Evolutionary conservation across 2,113 vertebrate species (phyloP).

Genomic region (Diadophis punctatus): DNA sequence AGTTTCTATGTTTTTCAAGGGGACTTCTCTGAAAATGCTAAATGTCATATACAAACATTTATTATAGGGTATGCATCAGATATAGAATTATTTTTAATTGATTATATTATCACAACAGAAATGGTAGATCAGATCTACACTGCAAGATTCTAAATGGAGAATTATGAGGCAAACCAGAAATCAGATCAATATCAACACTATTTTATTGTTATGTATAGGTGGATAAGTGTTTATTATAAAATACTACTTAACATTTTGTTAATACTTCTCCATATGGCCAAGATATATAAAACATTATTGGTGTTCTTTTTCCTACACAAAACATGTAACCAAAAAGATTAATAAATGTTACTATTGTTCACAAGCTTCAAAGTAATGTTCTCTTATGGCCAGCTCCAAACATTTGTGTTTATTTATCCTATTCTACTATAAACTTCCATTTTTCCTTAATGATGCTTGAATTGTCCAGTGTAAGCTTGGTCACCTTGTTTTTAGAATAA

Average conservation of each 20-base stretch:
- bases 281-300: not conserved
- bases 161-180: not conserved
- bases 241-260: not conserved
- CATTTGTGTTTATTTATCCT: not conserved
- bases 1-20: not conserved
- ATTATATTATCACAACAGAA: not conserved
- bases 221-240: not conserved
- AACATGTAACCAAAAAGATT: not conserved
- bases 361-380: not conserved
- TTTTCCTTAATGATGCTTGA: not conserved
- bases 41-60: not conserved
- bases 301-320: not conserved
- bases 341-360: not conserved
- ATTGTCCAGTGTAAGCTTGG: not conserved
- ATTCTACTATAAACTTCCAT: not conserved
- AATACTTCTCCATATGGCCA: not conserved
- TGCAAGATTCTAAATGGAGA: not conserved
- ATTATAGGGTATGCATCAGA: not conserved
- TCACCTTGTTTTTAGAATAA: not conserved
- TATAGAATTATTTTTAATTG: not conserved
- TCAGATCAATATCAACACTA: not conserved
- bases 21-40: not conserved
- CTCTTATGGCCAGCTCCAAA: not conserved
- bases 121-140: not conserved
- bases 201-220: not conserved